Evolutionary conservation across 2,113 vertebrate genomes (phyloP), one percentile per base, ranked within the genome.

Genomic region (Origma solitaria): DNA sequence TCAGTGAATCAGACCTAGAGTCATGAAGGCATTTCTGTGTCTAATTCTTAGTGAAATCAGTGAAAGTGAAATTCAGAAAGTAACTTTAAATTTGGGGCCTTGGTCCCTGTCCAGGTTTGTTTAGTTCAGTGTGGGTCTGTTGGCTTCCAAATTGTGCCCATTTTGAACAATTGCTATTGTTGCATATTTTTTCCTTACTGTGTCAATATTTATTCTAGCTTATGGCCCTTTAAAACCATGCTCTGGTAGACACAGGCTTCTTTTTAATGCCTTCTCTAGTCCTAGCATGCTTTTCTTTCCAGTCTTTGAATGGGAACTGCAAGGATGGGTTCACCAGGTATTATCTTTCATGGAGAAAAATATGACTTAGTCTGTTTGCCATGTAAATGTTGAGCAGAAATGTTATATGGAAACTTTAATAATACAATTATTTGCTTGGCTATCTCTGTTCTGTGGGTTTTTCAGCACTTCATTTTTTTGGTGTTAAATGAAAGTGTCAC

Each of bases 161-260:
- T 82, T 89, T 92, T 72, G 37, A 94, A 88, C 88, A 94, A 95
- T 84, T 92, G 65, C 51, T 90, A 88, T 95, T 88, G 93, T 93
- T 90, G 58, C 33, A 53, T 93, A 69, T 73, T 94, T 90, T 94
- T 95, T 82, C 83, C 83, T 94, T 71, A 53, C 49, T 84, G 45
- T 76, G 82, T 87, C 91, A 96, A 93, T 96, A 83, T 96, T 96
- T 97, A 80, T 87, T 87, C 69, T 69, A 91, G 65, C 1, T 69
- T 86, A 84, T 72, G 33, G 53, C 21, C 40, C 61, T 96, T 86
- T 93, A 73, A 92, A 95, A 64, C 7, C 47, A 37, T 28, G 49
- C 49, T 86, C 44, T 1, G 1, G 27, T 38, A 86, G 76, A 54
- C 40, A 57, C 3, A 15, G 70, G 11, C 16, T 73, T 90, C 51